Evolutionary conservation across 2,113 vertebrate species (phyloP).

Genomic region (Cranoglanis bouderius): DNA sequence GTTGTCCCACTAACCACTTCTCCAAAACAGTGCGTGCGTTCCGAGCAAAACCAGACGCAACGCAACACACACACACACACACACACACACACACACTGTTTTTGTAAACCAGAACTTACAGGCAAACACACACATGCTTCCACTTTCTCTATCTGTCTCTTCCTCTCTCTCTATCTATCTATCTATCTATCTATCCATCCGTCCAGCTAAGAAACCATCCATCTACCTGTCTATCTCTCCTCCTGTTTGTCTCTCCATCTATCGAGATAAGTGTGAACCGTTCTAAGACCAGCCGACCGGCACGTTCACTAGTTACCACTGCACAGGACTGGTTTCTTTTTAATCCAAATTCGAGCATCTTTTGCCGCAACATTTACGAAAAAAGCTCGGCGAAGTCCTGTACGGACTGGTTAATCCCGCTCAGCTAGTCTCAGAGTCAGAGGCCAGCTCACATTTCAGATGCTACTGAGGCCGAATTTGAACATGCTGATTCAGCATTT

Average conservation of each 20-base stretch:
- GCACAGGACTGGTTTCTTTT: too few relatives aligned
- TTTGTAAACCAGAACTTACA: too few relatives aligned
- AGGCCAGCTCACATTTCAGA: not conserved
- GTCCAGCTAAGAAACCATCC: not conserved
- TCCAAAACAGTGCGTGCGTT: conserved; percentile 21
- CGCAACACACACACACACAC: not conserved
- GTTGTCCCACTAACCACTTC: not conserved
- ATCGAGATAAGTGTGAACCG: not conserved
- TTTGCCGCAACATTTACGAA: too few relatives aligned
- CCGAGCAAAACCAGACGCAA: conserved; percentile 4
- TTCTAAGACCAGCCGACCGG: not conserved
- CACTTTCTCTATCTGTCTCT: not conserved
- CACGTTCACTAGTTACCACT: not conserved
- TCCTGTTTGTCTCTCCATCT: not conserved
- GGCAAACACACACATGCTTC: not conserved
- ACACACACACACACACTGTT: not conserved
- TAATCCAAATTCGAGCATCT: too few relatives aligned
- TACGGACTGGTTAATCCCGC: not conserved
- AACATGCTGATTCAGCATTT: not conserved
- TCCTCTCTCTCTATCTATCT: not conserved
- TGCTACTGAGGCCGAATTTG: not conserved
- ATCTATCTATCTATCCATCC: not conserved
- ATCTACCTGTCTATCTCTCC: not conserved
- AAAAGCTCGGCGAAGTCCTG: too few relatives aligned
- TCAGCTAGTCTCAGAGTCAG: not conserved